These are phyloP conservation scores for Amphimallon solstitiale DNA, from an alignment of 2,888 invertebrate genomes.

Conservation along the genomic window DNA sequence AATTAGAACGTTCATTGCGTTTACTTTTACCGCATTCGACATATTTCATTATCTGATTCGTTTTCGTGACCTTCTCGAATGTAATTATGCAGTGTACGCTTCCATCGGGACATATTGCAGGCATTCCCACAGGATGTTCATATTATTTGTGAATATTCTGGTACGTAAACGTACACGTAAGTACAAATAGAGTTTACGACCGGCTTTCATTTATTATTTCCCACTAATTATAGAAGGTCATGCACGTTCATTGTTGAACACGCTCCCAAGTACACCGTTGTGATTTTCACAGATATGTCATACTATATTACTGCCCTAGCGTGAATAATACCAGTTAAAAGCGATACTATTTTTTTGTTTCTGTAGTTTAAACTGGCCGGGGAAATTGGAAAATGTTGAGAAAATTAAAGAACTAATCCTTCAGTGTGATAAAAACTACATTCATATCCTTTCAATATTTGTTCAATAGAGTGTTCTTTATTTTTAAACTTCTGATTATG, in stretches of 20 bases:
- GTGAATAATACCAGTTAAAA: no score
- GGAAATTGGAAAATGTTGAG: no score
- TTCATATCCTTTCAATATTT: no score
- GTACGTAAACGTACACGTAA: conserved; percentile 9
- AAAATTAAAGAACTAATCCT: no score
- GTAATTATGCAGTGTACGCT: conserved; percentile 21
- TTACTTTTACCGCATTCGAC: conserved; percentile 18
- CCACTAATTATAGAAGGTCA: conserved; percentile 25
- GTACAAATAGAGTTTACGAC: conserved; percentile 7
- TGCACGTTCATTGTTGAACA: conserved; percentile 24
- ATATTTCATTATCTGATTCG: conserved; percentile 25
- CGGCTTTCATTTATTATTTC: conserved; percentile 30
- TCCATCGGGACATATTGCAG: conserved; percentile 15
- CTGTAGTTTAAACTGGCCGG: no score
- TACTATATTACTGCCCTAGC: no score
- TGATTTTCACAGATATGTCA: conserved; percentile 1
- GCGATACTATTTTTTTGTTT: no score
- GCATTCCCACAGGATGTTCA: conserved; percentile 30
- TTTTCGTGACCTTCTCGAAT: conserved; percentile 29
- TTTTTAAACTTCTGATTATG: no score
- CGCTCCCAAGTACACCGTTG: conserved; percentile 2
- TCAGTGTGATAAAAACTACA: no score
- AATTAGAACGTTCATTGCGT: conserved; percentile 16
- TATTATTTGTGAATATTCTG: conserved; percentile 19
- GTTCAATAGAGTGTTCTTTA: no score